Percentiles rank a stretch among this genome's conserved stretches.
Conservation (phyloP, 2,888 invertebrate species). For the Noctuana brunneofusca region DNA sequence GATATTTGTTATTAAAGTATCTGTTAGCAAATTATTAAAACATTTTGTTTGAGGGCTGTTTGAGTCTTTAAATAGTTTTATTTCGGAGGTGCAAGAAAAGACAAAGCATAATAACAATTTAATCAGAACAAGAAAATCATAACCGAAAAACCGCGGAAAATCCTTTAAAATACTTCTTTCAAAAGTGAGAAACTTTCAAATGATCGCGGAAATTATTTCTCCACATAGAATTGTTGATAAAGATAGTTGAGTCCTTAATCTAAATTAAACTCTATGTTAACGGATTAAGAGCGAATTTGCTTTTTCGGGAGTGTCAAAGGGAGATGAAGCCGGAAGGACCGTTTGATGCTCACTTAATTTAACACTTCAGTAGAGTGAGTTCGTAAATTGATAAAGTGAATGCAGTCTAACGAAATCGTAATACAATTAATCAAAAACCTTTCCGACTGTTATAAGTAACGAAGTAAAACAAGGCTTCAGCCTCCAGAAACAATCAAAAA, state of each 20-base stretch:
- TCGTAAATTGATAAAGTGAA: neutral
- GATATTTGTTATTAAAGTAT: too few species aligned
- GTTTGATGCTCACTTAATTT: slow-evolving; percentile 26
- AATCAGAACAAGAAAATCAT: too few species aligned
- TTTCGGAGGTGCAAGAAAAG: too few species aligned
- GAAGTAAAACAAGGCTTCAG: too few species aligned
- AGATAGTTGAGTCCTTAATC: slow-evolving; percentile 4
- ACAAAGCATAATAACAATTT: too few species aligned
- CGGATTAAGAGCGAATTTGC: slow-evolving; percentile 11
- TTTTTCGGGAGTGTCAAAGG: slow-evolving; percentile 10
- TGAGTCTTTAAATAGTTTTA: too few species aligned
- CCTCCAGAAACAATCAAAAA: too few species aligned
- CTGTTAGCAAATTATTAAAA: too few species aligned
- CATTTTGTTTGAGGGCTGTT: too few species aligned
- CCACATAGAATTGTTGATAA: neutral
- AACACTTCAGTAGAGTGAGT: slow-evolving; percentile 22
- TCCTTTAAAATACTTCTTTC: neutral
- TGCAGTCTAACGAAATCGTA: neutral
- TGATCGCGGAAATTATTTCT: slow-evolving; percentile 18
- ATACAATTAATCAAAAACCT: neutral
- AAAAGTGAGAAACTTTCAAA: slow-evolving; percentile 14
- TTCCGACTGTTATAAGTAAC: neutral
- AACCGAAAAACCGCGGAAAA: neutral
- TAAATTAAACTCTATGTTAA: slow-evolving; percentile 19
- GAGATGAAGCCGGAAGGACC: slow-evolving; percentile 4